phyloP scores from a whole-genome alignment of 2,888 invertebrate species.

The Sminthurides aquaticus region DNA sequence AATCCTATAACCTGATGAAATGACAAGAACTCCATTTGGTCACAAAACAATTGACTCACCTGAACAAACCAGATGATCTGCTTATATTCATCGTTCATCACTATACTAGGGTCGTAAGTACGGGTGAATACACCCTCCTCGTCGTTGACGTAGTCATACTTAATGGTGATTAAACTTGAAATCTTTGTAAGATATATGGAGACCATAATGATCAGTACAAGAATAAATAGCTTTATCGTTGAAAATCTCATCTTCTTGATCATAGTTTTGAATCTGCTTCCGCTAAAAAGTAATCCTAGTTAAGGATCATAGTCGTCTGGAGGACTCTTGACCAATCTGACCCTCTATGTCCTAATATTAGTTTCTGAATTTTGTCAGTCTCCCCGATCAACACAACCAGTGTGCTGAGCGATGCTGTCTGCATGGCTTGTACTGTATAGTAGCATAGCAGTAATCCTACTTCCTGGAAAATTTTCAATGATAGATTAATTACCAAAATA shows the following conservation, averaged over 20 bases:
- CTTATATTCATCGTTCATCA: constrained; percentile 10
- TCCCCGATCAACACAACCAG: not conserved
- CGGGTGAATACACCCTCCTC: constrained; percentile 2
- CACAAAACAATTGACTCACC: too few species aligned
- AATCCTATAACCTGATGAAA: constrained; percentile 8
- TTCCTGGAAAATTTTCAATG: too few species aligned
- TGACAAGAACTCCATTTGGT: too few species aligned
- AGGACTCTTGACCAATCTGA: too few species aligned
- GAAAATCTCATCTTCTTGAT: constrained; percentile 18
- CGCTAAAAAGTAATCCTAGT: too few species aligned
- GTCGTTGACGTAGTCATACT: constrained; percentile 11
- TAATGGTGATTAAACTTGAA: constrained; percentile 17
- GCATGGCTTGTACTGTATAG: too few species aligned
- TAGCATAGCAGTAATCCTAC: too few species aligned
- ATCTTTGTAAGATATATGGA: constrained; percentile 13
- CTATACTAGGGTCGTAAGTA: constrained; percentile 4
- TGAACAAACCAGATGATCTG: constrained; percentile 21
- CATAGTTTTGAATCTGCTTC: not conserved
- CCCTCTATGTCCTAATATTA: too few species aligned
- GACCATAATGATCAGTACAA: constrained; percentile 12
- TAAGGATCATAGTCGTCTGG: too few species aligned
- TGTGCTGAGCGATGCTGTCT: too few species aligned
- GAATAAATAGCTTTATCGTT: constrained; percentile 9
- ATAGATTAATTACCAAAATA: too few species aligned
- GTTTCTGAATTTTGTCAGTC: too few species aligned